Base-by-base conservation (phyloP, 2,113 vertebrate species). In the Amblyopsis rosae region DNA sequence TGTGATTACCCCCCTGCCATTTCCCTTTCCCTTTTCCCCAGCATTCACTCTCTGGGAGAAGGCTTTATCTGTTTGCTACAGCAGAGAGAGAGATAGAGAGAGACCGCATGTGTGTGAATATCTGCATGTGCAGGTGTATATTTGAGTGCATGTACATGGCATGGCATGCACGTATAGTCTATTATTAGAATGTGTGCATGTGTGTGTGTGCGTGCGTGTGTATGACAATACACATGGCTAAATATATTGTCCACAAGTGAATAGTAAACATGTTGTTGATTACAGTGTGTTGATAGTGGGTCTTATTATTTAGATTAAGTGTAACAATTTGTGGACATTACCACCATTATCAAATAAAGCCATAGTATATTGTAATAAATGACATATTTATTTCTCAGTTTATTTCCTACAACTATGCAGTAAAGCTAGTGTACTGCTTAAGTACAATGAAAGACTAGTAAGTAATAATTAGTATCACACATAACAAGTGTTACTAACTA, bases 1-100 rank as follows among this genome's bases (percentile, higher is more conserved):
- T 74, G 73, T 88, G 87, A 90, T 88, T 88, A 83, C 78, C 78
- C 67, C 46, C 57, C 35, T 59, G 81, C 76, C 79, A 87, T 88
- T 86, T 85, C 77, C 86, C 87, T 85, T 82, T 87, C 87, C 35
- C 6, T 41, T 82, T 82, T 72, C 59, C 49, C 47, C 19, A n/a
- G n/a, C 72, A 70, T 80, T 80, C 84, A 74, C 79, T 78, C 73
- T 77, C 63, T 1, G 15, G 35, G 47, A 67, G 71, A 80, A 83
- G 74, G 81, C 80, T 86, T 88, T 88, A 89, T 91, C 86, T 87
- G 55, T 48, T 19, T 59, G 16, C 71, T 65, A 69, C 81, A 83
- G 70, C 62, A 35, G 32, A 12, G 65, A 35, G 79, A 71, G 62
- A 70, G 76, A 67, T 81, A 68, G 68, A 46, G 79, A 59, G 76